A percentile compares a stretch with the other conserved stretches of the same genome.
Conservation (phyloP, 2,888 invertebrate species). For the Amblyteles armatorius region DNA sequence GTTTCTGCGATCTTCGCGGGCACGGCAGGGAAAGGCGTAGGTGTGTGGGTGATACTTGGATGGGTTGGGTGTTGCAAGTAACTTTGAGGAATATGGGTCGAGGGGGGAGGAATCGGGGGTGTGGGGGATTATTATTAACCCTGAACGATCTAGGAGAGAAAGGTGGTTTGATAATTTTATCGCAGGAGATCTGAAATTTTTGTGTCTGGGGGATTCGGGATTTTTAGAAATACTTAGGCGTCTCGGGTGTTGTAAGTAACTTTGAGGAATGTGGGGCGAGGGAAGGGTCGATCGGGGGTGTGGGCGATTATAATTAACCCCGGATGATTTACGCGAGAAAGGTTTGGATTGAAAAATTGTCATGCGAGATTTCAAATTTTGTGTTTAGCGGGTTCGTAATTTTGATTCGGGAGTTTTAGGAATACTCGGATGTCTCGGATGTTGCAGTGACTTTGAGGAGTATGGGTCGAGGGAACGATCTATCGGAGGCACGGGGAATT, state of each 20-base stretch:
- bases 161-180: not conserved
- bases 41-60: not conserved
- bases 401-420: not conserved
- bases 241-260: not conserved
- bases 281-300: not conserved
- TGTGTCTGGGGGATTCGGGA: too few relatives aligned
- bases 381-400: too few relatives aligned
- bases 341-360: not conserved
- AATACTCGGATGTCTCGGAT: not conserved
- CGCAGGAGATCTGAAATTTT: not conserved
- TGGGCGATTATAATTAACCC: conserved; percentile 16
- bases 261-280: conserved; percentile 52
- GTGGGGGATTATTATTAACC: conserved; percentile 19
- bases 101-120: not conserved
- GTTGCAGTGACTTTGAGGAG: conserved; percentile 21
- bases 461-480: conserved; percentile 38
- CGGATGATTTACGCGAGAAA: not conserved
- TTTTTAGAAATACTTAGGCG: not conserved
- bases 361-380: not conserved
- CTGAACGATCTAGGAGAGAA: not conserved
- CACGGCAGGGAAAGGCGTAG: conserved; percentile 31
- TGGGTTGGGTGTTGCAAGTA: not conserved
- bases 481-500: not conserved
- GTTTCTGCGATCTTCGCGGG: conserved; percentile 19
- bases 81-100: conserved; percentile 56